A percentile compares a stretch with the other conserved stretches of the same genome.
Evolutionary conservation across 1,140 invertebrate genomes (phyloP).

Genomic region (Coptotermes formosanus): DNA sequence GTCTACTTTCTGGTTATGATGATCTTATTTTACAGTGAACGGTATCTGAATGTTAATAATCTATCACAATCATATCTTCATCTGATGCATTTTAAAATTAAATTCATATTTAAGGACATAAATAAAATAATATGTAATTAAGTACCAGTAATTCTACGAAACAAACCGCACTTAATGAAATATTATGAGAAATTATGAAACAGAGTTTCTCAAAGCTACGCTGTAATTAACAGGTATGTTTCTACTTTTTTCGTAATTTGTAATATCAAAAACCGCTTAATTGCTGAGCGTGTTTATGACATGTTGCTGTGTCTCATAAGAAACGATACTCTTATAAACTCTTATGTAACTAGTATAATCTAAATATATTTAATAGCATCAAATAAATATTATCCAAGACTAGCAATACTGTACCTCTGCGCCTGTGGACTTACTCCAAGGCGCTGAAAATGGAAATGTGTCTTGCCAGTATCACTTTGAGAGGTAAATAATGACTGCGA

Average conservation of each 20-base stretch:
- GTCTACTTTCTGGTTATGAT: background rate
- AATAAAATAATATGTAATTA: background rate
- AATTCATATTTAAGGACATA: background rate
- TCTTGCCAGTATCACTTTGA: no score
- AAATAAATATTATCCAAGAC: background rate
- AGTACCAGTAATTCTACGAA: background rate
- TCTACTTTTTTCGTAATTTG: background rate
- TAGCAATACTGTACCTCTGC: background rate
- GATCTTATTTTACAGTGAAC: background rate
- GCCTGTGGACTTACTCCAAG: no score
- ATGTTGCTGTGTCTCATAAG: background rate
- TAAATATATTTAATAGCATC: background rate
- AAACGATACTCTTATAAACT: background rate
- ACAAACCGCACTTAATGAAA: background rate
- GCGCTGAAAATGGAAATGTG: no score
- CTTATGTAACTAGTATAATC: no score
- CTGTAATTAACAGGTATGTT: background rate
- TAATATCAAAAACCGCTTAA: background rate
- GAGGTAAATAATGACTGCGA: no score
- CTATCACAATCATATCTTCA: background rate
- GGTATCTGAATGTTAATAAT: background rate
- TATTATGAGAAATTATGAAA: background rate
- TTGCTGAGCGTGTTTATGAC: background rate
- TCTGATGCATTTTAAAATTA: background rate
- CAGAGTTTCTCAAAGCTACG: background rate